Percentiles rank a stretch among this genome's conserved stretches.
phyloP scores from a whole-genome alignment of 2,797 vertebrate genomes.

The Myotis pilosus region DNA sequence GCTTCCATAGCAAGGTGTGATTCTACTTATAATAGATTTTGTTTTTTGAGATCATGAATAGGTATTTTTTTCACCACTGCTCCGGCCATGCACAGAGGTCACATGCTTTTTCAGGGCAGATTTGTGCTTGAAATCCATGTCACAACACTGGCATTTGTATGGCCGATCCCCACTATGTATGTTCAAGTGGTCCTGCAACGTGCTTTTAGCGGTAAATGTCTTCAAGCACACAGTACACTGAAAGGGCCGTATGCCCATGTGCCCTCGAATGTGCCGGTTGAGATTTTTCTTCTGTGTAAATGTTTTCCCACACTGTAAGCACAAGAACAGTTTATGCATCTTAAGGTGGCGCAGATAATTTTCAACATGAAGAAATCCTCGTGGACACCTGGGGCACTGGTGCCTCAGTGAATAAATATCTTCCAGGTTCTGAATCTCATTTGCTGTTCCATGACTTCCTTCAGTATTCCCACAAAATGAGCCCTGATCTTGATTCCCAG shows the following conservation, averaged over 20 bases:
- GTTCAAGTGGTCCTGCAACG: conserved; percentile 87
- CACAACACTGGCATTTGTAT: conserved; percentile 88
- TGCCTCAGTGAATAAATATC: conserved; percentile 83
- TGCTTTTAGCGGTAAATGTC: conserved; percentile 88
- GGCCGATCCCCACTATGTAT: conserved; percentile 88
- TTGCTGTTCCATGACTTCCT: conserved; percentile 66
- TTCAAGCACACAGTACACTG: conserved; percentile 87
- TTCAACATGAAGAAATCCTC: conserved; percentile 86
- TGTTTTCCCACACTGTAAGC: conserved; percentile 88
- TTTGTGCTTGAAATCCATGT: conserved; percentile 90
- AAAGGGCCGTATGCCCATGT: conserved; percentile 88
- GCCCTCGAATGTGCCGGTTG: conserved; percentile 87
- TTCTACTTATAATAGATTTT: conserved; percentile 82
- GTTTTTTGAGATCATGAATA: conserved; percentile 81
- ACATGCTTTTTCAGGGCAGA: conserved; percentile 88
- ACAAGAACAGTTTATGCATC: conserved; percentile 88
- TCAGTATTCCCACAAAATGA: conserved; percentile 80
- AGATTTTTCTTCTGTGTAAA: conserved; percentile 89
- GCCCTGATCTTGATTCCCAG: conserved; percentile 79
- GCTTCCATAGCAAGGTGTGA: conserved; percentile 13
- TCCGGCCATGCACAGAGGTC: conserved; percentile 86
- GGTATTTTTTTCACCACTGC: conserved; percentile 82
- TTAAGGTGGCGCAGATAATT: conserved; percentile 88
- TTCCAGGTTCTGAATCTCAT: conserved; percentile 79
- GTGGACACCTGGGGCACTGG: conserved; percentile 86